A percentile compares a stretch with the other conserved stretches of the same genome.
These are phyloP conservation scores for Hypena proboscidalis DNA, from an alignment of 2,888 invertebrate species.

Conservation along the genomic window DNA sequence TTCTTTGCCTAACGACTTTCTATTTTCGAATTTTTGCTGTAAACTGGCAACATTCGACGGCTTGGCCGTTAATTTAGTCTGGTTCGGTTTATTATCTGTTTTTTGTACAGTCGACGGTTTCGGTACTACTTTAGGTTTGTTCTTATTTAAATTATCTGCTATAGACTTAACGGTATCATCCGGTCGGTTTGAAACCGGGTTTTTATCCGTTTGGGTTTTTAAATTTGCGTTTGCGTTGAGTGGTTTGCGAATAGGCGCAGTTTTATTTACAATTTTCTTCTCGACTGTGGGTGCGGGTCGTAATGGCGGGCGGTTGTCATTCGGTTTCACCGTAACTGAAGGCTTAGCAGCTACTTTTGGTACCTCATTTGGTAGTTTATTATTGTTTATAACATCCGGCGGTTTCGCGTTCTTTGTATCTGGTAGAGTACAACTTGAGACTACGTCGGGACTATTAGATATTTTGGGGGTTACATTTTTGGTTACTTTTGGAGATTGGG, in stretches of 20 bases:
- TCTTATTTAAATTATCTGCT: slow-evolving; percentile 80
- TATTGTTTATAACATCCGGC: slow-evolving; percentile 86
- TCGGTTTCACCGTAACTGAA: slow-evolving; percentile 67
- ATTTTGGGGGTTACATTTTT: slow-evolving; percentile 68
- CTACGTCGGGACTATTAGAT: slow-evolving; percentile 89
- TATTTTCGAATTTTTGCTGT: slow-evolving; percentile 91
- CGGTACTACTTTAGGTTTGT: slow-evolving; percentile 78
- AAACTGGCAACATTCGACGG: slow-evolving; percentile 90
- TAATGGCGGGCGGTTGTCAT: slow-evolving; percentile 71
- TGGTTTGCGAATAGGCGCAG: slow-evolving; percentile 62
- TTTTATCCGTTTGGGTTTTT: slow-evolving; percentile 58
- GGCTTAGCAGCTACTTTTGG: slow-evolving; percentile 79
- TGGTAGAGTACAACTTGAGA: slow-evolving; percentile 88
- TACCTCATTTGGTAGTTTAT: slow-evolving; percentile 73
- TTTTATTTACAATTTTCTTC: slow-evolving; percentile 67
- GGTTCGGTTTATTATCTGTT: slow-evolving; percentile 66
- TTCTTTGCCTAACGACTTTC: slow-evolving; percentile 78
- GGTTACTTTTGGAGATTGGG: slow-evolving; percentile 69
- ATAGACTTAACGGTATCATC: slow-evolving; percentile 77
- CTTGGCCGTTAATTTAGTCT: slow-evolving; percentile 82
- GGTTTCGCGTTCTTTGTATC: slow-evolving; percentile 83
- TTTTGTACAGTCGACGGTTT: slow-evolving; percentile 69
- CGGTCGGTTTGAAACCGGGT: slow-evolving; percentile 61
- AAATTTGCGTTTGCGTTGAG: slow-evolving; percentile 56
- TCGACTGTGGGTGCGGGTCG: slow-evolving; percentile 71